Percentiles rank a stretch among this genome's conserved stretches.
These are phyloP conservation scores for Scarus forsteni DNA, from an alignment of 2,797 vertebrate genomes.

Conservation along the genomic window DNA sequence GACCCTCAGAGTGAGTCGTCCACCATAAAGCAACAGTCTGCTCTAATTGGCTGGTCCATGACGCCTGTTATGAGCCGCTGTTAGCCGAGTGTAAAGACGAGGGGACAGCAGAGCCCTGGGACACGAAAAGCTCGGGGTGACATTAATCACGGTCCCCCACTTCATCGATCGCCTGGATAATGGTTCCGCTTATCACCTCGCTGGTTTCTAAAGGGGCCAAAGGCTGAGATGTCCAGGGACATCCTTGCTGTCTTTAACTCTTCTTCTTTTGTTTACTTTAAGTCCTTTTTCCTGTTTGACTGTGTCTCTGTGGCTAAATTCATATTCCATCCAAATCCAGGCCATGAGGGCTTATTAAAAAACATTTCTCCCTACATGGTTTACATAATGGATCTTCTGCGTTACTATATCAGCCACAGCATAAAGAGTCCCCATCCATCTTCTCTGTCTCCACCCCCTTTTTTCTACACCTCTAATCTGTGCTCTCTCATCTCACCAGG, in stretches of 20 bases:
- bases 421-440: constrained; percentile 70
- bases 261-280: constrained; percentile 49
- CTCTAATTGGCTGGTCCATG: constrained; percentile 59
- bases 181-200: constrained; percentile 79
- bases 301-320: constrained; percentile 8
- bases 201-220: constrained; percentile 67
- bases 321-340: constrained; percentile 23
- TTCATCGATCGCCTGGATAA: constrained; percentile 75
- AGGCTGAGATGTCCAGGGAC: constrained; percentile 59
- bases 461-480: constrained; percentile 68
- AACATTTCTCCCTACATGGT: constrained; percentile 34
- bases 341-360: constrained; percentile 41
- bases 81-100: constrained; percentile 37
- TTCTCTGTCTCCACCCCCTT: constrained; percentile 57
- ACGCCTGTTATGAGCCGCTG: constrained; percentile 51
- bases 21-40: constrained; percentile 29
- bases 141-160: constrained; percentile 75
- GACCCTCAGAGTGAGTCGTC: constrained; percentile 16
- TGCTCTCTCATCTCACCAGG: constrained; percentile 63
- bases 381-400: constrained; percentile 61
- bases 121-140: constrained; percentile 55
- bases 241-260: constrained; percentile 42
- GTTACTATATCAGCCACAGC: constrained; percentile 56
- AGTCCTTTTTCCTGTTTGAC: background rate
- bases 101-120: constrained; percentile 51